Percentiles rank a stretch among this genome's conserved stretches.
phyloP scores from a whole-genome alignment of 2,797 vertebrate genomes.

The Phylloscopus collybita region DNA sequence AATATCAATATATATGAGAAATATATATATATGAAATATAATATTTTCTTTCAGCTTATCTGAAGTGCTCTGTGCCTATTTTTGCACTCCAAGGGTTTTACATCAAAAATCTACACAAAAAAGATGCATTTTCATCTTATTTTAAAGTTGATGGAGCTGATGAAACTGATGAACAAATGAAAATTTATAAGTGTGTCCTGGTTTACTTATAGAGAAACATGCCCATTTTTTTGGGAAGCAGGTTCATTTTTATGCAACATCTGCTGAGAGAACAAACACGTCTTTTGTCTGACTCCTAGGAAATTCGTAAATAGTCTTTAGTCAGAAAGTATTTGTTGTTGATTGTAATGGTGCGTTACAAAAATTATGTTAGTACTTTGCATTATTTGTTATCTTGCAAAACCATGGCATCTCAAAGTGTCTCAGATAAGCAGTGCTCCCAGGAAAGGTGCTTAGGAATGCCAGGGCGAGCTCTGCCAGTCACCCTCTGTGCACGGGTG shows the following conservation, averaged over 20 bases:
- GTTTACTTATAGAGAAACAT: not conserved
- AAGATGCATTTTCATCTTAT: not conserved
- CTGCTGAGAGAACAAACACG: not conserved
- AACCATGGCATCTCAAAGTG: not conserved
- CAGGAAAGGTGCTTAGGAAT: not conserved
- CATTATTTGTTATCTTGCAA: not conserved
- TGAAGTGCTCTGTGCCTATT: not conserved
- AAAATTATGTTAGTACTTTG: not conserved
- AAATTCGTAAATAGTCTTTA: not conserved
- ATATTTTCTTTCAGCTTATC: not conserved
- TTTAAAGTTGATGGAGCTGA: not conserved
- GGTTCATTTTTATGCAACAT: not conserved
- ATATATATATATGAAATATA: not conserved
- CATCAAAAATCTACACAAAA: not conserved
- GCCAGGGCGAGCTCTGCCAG: rapidly evolving
- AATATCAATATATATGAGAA: no score
- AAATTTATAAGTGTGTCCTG: not conserved
- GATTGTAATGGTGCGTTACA: not conserved
- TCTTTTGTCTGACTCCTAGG: not conserved
- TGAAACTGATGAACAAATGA: not conserved
- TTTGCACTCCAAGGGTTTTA: not conserved
- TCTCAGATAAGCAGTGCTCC: not conserved
- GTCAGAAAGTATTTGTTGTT: not conserved
- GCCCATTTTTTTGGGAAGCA: not conserved
- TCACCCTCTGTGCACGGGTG: rapidly evolving